Evolutionary conservation across 2,113 vertebrate species (phyloP).

Genomic region (Corydoras maculifer): DNA sequence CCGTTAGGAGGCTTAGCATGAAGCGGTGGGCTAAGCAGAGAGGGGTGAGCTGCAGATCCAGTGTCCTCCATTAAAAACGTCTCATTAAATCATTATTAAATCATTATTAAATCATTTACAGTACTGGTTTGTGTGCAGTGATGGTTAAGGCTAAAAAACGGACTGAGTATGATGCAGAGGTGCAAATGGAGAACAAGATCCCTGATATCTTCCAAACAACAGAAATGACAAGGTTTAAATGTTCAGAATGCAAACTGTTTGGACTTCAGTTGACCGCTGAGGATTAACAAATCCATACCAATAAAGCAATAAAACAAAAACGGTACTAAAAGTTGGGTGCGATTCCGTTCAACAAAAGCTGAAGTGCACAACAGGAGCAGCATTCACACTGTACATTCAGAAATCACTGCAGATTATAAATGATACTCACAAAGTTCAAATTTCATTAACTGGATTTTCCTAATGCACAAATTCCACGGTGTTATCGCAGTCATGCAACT

Average conservation of each 20-base stretch:
- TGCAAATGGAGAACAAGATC: conserved; percentile 66
- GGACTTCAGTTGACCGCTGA: not conserved
- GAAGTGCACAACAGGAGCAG: too few relatives aligned
- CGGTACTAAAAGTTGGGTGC: too few relatives aligned
- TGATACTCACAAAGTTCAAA: not conserved
- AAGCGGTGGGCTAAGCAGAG: conserved; percentile 39
- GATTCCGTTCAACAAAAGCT: too few relatives aligned
- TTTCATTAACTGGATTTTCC: not conserved
- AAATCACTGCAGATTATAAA: not conserved
- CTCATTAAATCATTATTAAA: conserved; percentile 13
- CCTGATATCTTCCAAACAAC: conserved; percentile 56
- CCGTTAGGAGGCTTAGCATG: conserved; percentile 48
- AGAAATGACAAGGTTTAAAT: conserved; percentile 17
- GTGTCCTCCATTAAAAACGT: conserved; percentile 17
- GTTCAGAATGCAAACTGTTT: not conserved
- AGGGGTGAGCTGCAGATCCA: conserved; percentile 9
- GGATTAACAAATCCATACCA: not conserved
- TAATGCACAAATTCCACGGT: not conserved
- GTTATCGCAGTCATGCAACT: not conserved
- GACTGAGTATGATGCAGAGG: conserved; percentile 46
- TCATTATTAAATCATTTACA: conserved; percentile 18
- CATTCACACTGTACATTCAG: not conserved
- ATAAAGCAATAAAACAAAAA: too few relatives aligned
- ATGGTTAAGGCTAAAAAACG: conserved; percentile 66
- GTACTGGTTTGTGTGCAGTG: conserved; percentile 51